Percentiles rank a stretch among this genome's conserved stretches.
These are phyloP conservation scores for Epiperipatus broadwayi DNA, from an alignment of 2,888 invertebrate species.

Conservation along the genomic window DNA sequence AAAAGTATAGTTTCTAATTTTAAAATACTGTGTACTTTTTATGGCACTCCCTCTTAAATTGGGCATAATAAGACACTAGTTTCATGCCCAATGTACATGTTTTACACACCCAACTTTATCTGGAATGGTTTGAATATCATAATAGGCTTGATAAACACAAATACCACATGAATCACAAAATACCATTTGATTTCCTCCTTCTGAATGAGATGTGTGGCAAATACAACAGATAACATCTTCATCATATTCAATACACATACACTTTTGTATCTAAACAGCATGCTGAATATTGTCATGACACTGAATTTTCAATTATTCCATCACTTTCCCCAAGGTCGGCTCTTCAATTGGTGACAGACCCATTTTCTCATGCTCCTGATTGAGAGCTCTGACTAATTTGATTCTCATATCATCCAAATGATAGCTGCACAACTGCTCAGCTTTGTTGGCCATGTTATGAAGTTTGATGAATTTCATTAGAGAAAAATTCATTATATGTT, in stretches of 20 bases:
- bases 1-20: too few species aligned
- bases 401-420: conserved; percentile 84
- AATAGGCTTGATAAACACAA: conserved; percentile 97
- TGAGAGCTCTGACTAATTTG: conserved; percentile 65
- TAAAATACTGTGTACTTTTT: too few species aligned
- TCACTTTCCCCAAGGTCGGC: conserved; percentile 69
- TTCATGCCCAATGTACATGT: conserved; percentile 65
- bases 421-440: conserved; percentile 82
- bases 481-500: conserved; percentile 66
- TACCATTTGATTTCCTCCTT: conserved; percentile 97
- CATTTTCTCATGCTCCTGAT: conserved; percentile 57
- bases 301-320: conserved; percentile 82
- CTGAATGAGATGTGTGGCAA: conserved; percentile 80
- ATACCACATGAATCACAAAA: conserved; percentile 99
- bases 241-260: conserved; percentile 91
- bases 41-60: too few species aligned
- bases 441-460: conserved; percentile 61
- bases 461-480: conserved; percentile 61
- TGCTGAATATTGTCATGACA: too few species aligned
- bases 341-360: conserved; percentile 50
- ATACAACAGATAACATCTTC: conserved; percentile 98
- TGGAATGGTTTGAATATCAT: conserved; percentile 88
- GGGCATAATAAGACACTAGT: too few species aligned
- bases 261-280: too few species aligned
- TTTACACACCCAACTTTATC: conserved; percentile 85